Evolutionary conservation across 2,888 invertebrate genomes (phyloP), one percentile per base, ranked within the genome.

Genomic region (Glaucopsyche alexis): DNA sequence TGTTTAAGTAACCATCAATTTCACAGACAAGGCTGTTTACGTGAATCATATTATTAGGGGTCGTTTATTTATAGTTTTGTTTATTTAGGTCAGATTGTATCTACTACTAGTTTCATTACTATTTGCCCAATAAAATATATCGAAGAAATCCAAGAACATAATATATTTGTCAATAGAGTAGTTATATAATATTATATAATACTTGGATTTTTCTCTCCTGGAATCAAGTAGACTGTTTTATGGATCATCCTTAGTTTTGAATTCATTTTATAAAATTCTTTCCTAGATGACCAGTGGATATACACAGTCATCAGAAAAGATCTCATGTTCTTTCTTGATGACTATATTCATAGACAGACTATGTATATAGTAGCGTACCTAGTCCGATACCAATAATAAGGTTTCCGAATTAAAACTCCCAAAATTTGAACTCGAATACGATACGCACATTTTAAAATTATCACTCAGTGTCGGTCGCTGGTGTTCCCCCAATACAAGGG

Each of bases 61-160:
- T 78, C 76, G 75, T 71, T 78, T 80, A 85, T 85, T 84, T 84
- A 85, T 84, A 67, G 79, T 76, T 73, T 79, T 84, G 84, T 84
- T 84, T 82, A 83, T 81, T 72, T 67, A 66, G 72, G 72, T 73
- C 67, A 73, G 69, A 69, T 73, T 50, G 45, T 60, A 73, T 73
- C 67, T n/a, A 38, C n/a, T n/a, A 70, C 19, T 16, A 40, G 16
- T 40, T 71, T 71, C 50, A 55, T 71, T 38, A 29, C 49, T 29
- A 14, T 67, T 67, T 42, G 7, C 8, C 14, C 11, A 29, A 38
- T 60, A 38, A 60, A 60, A 13, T 47, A 42, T 52, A 52, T 52
- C 16, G 52, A 52, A 16, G 52, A 52, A 55, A 60, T 60, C 55
- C 19, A 60, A 19, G 55, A 60, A 7, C 55, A 29, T 60, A 29